phyloP scores from a whole-genome alignment of 2,888 invertebrate species.

The Punctoribates punctum region DNA sequence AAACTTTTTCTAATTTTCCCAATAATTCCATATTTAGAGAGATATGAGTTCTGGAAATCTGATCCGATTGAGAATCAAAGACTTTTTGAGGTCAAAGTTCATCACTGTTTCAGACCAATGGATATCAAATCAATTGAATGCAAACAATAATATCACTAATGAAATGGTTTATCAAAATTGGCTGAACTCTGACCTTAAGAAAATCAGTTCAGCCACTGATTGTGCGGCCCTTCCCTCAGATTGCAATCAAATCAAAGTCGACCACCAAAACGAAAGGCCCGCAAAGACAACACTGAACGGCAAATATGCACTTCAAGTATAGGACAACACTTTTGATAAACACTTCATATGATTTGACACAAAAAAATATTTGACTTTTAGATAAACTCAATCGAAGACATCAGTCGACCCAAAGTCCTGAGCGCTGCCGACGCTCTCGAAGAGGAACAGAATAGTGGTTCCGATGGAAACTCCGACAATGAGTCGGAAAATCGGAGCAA shows the following conservation, averaged over 20 bases:
- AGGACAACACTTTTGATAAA: not conserved
- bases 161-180: not conserved
- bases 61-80: slow-evolving; percentile 1
- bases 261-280: not conserved
- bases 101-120: slow-evolving; percentile 10
- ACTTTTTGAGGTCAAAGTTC: not conserved
- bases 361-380: not conserved
- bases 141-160: not conserved
- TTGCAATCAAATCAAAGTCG: not conserved
- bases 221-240: not conserved
- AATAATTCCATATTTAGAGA: not conserved
- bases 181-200: not conserved
- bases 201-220: not conserved
- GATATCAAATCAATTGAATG: not conserved
- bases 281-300: not conserved
- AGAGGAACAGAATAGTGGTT: not conserved
- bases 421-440: not conserved
- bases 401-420: slow-evolving; percentile 13
- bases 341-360: slow-evolving; percentile 5
- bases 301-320: slow-evolving; percentile 18
- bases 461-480: slow-evolving; percentile 16
- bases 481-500: not conserved
- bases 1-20: too few relatives aligned
- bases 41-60: not conserved
- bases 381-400: slow-evolving; percentile 5